These are phyloP conservation scores for Crematogaster levior DNA, from an alignment of 2,888 invertebrate species.

Conservation along the genomic window DNA sequence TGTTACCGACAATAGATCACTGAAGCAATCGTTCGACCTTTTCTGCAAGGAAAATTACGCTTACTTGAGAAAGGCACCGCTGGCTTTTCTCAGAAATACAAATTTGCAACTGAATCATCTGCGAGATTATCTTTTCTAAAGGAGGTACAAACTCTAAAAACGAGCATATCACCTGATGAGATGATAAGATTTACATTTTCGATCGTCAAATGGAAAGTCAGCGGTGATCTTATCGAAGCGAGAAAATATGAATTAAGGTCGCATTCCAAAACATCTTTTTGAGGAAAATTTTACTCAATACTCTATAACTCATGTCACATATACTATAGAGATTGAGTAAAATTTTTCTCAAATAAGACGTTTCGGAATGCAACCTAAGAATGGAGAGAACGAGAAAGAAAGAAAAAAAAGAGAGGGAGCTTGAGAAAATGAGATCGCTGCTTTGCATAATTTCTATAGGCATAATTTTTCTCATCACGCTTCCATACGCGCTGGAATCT, in stretches of 20 bases:
- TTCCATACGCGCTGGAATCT: conserved; percentile 3
- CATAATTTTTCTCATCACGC: conserved; percentile 22
- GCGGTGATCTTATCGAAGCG: not conserved
- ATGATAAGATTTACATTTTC: not conserved
- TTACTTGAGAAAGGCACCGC: not conserved
- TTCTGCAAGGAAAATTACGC: conserved; percentile 12
- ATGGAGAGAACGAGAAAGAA: not conserved
- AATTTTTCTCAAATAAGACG: too few species aligned
- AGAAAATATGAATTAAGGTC: conserved; percentile 29
- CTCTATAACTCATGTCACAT: too few species aligned
- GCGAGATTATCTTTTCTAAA: conserved; percentile 11
- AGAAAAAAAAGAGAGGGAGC: not conserved
- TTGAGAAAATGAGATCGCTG: conserved; percentile 12
- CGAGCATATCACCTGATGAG: not conserved
- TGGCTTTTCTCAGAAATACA: conserved; percentile 5
- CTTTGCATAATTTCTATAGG: conserved; percentile 42
- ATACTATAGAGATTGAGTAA: too few species aligned
- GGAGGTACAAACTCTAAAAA: not conserved
- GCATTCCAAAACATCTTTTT: too few species aligned
- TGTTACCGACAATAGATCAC: conserved; percentile 34
- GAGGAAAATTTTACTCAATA: too few species aligned
- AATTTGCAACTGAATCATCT: conserved; percentile 25
- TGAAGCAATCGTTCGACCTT: not conserved
- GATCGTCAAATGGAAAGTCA: not conserved
- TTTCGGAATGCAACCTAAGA: too few species aligned